Evolutionary conservation across 2,888 invertebrate species (phyloP), one percentile per base, ranked within the genome.

Genomic region (Lampropteryx suffumata): DNA sequence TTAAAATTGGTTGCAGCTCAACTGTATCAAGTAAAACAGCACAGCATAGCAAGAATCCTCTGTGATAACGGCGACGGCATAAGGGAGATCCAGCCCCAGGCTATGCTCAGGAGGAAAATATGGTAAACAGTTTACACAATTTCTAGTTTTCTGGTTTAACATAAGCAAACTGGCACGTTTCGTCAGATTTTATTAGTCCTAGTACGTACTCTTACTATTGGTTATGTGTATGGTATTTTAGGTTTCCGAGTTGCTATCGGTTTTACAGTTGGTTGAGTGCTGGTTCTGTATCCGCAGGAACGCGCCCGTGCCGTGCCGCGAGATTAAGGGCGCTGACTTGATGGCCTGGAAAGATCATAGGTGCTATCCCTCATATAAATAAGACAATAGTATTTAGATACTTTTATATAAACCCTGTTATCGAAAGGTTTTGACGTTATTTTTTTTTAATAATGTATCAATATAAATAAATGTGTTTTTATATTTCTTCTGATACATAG

Each of bases 41-140:
- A 92, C 0, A 94, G 92, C 55, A 91, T 95, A 61, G 92, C 95
- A 0, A 91, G 94, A 55, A 71, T 95, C 35, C 75, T 95, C 55
- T 96, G 96, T 69, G 94, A 96, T 69, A 95, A 94, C 69, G 92
- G 93, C 2, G 92, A 94, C 65, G 74, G 91, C 42, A 90, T 95
- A 41, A 72, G 79, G 54, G 80, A 88, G 5, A 93, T 95, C 14
- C 73, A 73, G 35, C 70, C 65, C 0, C 56, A 51, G 0, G 70
- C 67, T 1, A 49, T 71, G 24, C 53, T 64, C 11, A 57, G 64
- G 14, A 55, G 40, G 10, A 34, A 50, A 13, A 34, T 48, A 41
- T 63, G 65, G 71, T 69, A 13, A 32, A 13, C 1, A 5, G 21
- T 21, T 21, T 3, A 21, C 2, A 3, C 21, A 21, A 21, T 3